phyloP scores from a whole-genome alignment of 2,797 vertebrate species.

The Hemibagrus guttatus region DNA sequence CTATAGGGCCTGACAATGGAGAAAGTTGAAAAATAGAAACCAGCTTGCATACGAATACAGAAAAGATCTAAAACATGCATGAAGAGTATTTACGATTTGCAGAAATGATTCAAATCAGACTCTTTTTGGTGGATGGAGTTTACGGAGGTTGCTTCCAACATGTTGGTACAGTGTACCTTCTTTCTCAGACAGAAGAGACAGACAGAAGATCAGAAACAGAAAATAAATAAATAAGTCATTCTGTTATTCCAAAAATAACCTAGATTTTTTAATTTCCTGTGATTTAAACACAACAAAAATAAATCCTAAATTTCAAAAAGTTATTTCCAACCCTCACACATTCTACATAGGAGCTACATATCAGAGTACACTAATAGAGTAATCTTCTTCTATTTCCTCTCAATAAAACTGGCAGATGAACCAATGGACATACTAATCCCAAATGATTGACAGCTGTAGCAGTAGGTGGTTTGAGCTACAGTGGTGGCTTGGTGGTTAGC shows the following conservation, averaged over 20 bases:
- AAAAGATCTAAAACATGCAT: background rate
- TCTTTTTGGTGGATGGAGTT: background rate
- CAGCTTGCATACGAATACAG: slow-evolving; percentile 7
- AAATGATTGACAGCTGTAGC: too few relatives aligned
- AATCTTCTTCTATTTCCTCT: too few relatives aligned
- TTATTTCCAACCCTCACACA: too few relatives aligned
- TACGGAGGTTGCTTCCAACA: background rate
- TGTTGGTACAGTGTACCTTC: background rate
- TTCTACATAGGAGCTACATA: too few relatives aligned
- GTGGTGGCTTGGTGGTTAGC: too few relatives aligned
- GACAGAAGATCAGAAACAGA: background rate
- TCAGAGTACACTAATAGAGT: too few relatives aligned
- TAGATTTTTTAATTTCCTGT: background rate
- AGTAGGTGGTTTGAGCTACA: too few relatives aligned
- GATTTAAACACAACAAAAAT: background rate
- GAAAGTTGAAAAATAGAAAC: slow-evolving; percentile 31
- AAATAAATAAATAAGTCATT: background rate
- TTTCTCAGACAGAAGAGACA: background rate
- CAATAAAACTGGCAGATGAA: too few relatives aligned
- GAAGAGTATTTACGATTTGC: background rate
- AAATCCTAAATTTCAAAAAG: background rate
- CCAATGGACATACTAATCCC: too few relatives aligned
- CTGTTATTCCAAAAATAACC: background rate
- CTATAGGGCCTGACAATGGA: slow-evolving; percentile 37
- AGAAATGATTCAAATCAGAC: background rate